Evolutionary conservation across 2,113 vertebrate species (phyloP).

Genomic region (Lophotis ruficrista): DNA sequence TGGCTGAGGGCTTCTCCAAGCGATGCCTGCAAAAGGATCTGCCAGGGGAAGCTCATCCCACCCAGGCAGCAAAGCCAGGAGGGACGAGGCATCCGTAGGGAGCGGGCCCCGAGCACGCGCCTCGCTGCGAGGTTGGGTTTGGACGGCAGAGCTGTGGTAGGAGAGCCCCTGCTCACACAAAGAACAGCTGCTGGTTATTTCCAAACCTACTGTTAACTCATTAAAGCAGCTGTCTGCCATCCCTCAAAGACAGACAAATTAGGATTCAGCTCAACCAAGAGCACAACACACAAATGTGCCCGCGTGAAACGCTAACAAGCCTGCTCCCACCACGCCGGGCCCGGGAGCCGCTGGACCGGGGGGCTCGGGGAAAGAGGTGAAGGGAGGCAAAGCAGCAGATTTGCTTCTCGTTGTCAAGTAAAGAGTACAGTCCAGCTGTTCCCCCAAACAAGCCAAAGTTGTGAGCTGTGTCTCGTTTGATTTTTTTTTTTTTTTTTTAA

Average conservation of each 20-base stretch:
- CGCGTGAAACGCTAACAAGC: not conserved
- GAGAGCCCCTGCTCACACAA: constrained; percentile 23
- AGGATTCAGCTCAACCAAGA: constrained; percentile 71
- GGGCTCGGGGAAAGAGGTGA: not conserved
- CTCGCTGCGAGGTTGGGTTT: not conserved
- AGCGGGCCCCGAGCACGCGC: rapidly evolving
- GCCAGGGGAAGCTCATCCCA: not conserved
- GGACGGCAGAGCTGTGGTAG: constrained; percentile 8
- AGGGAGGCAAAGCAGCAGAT: not conserved
- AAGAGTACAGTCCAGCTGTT: not conserved
- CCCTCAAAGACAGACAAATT: constrained; percentile 71
- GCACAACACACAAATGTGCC: not conserved
- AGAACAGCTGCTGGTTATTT: constrained; percentile 66
- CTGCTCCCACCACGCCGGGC: not conserved
- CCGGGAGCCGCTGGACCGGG: rapidly evolving
- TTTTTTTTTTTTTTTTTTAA: not conserved
- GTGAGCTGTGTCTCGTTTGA: not conserved
- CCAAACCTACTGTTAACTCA: constrained; percentile 69
- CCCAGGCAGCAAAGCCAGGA: not conserved
- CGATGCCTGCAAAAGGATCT: not conserved
- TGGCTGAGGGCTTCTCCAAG: not conserved
- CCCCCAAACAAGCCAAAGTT: not conserved
- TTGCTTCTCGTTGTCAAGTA: not conserved
- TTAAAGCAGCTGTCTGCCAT: constrained; percentile 72
- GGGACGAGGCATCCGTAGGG: not conserved